Evolutionary conservation across 2,888 invertebrate species (phyloP).

Genomic region (Steinernema carpocapsae): DNA sequence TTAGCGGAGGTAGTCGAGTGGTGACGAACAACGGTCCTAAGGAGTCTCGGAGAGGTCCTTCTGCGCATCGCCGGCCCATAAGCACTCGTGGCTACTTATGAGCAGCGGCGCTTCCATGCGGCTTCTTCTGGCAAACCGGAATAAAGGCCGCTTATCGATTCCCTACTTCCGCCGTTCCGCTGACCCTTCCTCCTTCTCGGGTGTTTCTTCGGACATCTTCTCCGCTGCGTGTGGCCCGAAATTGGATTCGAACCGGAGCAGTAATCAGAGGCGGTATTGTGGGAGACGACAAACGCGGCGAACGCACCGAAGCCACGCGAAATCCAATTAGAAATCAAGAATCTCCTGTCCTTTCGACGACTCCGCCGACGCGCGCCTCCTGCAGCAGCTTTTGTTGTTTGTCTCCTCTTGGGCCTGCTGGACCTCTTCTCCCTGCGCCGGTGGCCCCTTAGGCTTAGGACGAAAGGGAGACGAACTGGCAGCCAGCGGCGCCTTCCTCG

Average conservation of each 20-base stretch:
- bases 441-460: conserved; percentile 4
- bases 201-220: not conserved
- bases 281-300: not conserved
- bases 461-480: not conserved
- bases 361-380: too few relatives aligned
- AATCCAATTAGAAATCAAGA: conserved; percentile 25
- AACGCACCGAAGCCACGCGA: conserved; percentile 11
- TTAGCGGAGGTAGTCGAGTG: conserved; percentile 11
- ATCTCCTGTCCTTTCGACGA: conserved; percentile 6
- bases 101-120: not conserved
- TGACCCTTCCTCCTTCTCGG: conserved; percentile 20
- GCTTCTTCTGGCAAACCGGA: conserved; percentile 2
- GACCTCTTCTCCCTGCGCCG: not conserved
- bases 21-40: not conserved
- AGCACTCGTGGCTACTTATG: conserved; percentile 9
- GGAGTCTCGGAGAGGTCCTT: conserved; percentile 27
- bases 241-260: conserved; percentile 16
- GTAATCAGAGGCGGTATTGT: not conserved
- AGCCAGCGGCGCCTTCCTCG: conserved; percentile 6
- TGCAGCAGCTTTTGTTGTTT: not conserved
- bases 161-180: not conserved
- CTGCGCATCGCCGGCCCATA: conserved; percentile 16
- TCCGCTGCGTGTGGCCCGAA: conserved; percentile 22
- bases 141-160: conserved; percentile 26
- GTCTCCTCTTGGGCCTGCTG: not conserved